A percentile compares a stretch with the other conserved stretches of the same genome.
phyloP scores from a whole-genome alignment of 2,113 vertebrate genomes.

The Narcine bancroftii region DNA sequence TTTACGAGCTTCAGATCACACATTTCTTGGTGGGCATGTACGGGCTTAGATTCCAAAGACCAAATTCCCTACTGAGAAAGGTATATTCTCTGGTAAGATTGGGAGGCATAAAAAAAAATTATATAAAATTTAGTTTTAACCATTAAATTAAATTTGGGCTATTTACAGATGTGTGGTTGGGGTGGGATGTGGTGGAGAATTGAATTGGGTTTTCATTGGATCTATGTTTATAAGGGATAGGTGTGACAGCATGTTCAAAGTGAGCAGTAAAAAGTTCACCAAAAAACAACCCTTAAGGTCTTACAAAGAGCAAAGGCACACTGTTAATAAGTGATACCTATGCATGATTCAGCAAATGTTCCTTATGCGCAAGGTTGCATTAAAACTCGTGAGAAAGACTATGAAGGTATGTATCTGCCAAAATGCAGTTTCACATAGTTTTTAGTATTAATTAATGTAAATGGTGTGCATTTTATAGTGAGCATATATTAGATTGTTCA shows the following conservation, averaged over 20 bases:
- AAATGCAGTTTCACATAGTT: not conserved
- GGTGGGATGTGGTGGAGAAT: not conserved
- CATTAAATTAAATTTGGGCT: not conserved
- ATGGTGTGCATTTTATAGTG: not conserved
- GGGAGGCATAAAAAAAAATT: not conserved
- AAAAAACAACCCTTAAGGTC: not conserved
- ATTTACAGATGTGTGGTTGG: not conserved
- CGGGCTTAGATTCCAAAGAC: not conserved
- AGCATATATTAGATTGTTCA: not conserved
- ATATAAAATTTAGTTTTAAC: not conserved
- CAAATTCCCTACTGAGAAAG: not conserved
- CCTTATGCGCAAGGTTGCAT: not conserved
- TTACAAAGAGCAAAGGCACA: not conserved
- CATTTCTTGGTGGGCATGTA: not conserved
- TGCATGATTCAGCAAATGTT: not conserved
- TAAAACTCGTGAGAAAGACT: not conserved
- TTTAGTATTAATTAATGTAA: not conserved
- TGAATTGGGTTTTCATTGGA: not conserved
- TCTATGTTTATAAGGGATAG: not conserved
- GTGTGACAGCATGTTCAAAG: not conserved
- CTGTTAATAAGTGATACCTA: not conserved
- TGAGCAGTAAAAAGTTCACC: conserved; percentile 7
- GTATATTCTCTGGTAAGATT: not conserved
- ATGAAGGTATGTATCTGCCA: not conserved
- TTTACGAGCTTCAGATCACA: not conserved